These are phyloP conservation scores for Aeoliscus strigatus DNA, from an alignment of 2,797 vertebrate genomes.

Conservation along the genomic window DNA sequence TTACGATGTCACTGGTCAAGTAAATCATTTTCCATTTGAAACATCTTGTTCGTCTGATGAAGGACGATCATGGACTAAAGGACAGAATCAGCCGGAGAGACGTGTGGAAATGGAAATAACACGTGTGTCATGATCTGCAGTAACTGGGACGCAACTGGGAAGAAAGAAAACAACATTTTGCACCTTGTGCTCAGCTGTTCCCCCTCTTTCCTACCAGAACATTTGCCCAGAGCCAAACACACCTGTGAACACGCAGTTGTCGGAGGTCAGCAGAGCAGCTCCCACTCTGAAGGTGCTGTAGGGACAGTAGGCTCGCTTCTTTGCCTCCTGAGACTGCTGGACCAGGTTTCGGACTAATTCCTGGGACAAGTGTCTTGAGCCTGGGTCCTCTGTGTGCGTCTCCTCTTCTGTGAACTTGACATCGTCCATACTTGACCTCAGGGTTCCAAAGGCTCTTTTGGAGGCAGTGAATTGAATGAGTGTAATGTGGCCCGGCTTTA, in stretches of 20 bases:
- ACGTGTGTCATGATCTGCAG: too few species aligned
- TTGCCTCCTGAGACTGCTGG: slow-evolving; percentile 71
- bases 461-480: slow-evolving; percentile 11
- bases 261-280: slow-evolving; percentile 78
- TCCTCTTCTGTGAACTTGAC: slow-evolving; percentile 9
- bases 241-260: slow-evolving; percentile 81
- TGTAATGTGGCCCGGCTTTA: slow-evolving; percentile 39
- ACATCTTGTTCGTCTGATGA: too few species aligned
- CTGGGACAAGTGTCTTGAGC: slow-evolving; percentile 13
- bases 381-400: slow-evolving; percentile 8
- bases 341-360: slow-evolving; percentile 58
- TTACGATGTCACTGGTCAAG: too few species aligned
- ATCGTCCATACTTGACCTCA: slow-evolving; percentile 42
- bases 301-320: slow-evolving; percentile 81
- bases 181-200: background rate
- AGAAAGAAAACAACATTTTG: too few species aligned
- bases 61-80: too few species aligned
- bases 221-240: background rate
- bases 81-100: too few species aligned
- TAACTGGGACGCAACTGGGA: too few species aligned
- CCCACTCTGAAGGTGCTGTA: slow-evolving; percentile 93
- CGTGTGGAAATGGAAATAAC: too few species aligned
- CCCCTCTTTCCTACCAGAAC: background rate
- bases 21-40: too few species aligned
- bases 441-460: slow-evolving; percentile 4